Conservation (phyloP, 1,140 invertebrate species). For the Drosophila serrata region DNA sequence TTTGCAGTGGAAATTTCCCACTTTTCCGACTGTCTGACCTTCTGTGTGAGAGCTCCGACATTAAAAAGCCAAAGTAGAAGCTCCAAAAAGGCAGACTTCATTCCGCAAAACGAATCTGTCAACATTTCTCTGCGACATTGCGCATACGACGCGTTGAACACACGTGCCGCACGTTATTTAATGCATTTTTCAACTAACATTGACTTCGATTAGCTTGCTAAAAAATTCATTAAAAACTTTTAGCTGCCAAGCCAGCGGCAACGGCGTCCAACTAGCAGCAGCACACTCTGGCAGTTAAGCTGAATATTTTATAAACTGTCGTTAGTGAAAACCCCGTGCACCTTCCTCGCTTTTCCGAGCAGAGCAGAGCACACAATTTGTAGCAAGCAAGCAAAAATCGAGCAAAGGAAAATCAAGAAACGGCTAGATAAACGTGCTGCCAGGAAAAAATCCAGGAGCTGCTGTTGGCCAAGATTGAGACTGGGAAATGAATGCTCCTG, state of each 20-base stretch:
- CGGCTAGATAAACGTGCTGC: slow-evolving; percentile 54
- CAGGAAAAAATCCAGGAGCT: slow-evolving; percentile 29
- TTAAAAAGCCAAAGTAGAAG: slow-evolving; percentile 36
- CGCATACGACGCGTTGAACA: slow-evolving; percentile 56
- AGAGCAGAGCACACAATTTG: slow-evolving; percentile 72
- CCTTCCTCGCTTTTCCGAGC: slow-evolving; percentile 5
- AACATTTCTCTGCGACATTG: slow-evolving; percentile 39
- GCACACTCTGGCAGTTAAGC: slow-evolving; percentile 34
- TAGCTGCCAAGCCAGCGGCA: slow-evolving; percentile 61
- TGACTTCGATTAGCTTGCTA: slow-evolving; percentile 81
- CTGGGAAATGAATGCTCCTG: slow-evolving; percentile 69
- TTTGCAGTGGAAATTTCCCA: slow-evolving; percentile 10
- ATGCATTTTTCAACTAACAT: slow-evolving; percentile 76
- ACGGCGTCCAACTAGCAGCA: slow-evolving; percentile 27
- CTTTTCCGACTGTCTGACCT: slow-evolving; percentile 37
- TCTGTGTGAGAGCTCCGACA: slow-evolving; percentile 16
- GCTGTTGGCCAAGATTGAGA: slow-evolving; percentile 64
- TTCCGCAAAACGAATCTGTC: slow-evolving; percentile 5
- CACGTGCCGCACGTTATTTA: slow-evolving; percentile 54
- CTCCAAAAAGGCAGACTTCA: slow-evolving; percentile 1
- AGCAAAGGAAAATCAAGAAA: slow-evolving; percentile 35
- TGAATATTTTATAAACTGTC: slow-evolving; percentile 84
- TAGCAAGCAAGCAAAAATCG: slow-evolving; percentile 53
- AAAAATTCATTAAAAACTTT: slow-evolving; percentile 84
- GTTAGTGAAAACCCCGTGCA: slow-evolving; percentile 56